phyloP scores from a whole-genome alignment of 2,888 invertebrate species.

The Pardosa pseudoannulata region DNA sequence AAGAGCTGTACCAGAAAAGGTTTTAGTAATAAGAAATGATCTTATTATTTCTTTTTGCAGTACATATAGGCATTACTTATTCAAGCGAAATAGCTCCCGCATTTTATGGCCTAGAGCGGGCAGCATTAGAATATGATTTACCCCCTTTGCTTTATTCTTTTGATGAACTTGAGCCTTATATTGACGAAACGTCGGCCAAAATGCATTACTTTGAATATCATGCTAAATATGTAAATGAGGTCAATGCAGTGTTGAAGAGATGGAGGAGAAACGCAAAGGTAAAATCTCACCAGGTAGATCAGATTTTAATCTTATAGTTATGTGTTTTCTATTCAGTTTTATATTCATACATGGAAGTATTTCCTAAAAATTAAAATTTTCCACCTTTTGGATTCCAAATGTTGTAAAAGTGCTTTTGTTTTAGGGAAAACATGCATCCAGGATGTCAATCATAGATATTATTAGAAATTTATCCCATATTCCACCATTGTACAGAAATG shows the following conservation, averaged over 20 bases:
- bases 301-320: too few species aligned
- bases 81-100: conserved; percentile 73
- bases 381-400: too few species aligned
- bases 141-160: conserved; percentile 75
- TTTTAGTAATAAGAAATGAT: not conserved
- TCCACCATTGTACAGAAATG: conserved; percentile 74
- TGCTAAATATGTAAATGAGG: conserved; percentile 75
- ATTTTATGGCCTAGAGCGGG: conserved; percentile 74
- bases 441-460: conserved; percentile 75
- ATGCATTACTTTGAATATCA: conserved; percentile 76
- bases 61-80: not conserved
- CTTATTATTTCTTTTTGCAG: not conserved
- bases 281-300: too few species aligned
- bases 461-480: conserved; percentile 74
- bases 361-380: too few species aligned
- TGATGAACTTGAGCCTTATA: conserved; percentile 75
- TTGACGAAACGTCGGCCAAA: conserved; percentile 75
- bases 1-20: too few species aligned
- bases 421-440: conserved; percentile 74
- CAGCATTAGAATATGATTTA: conserved; percentile 74
- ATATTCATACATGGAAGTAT: too few species aligned
- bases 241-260: conserved; percentile 75
- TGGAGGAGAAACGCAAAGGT: conserved; percentile 74
- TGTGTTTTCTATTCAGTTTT: too few species aligned
- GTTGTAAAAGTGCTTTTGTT: not conserved